A percentile compares a stretch with the other conserved stretches of the same genome.
Conservation (phyloP, 2,797 vertebrate genomes). For the Coluber constrictor region DNA sequence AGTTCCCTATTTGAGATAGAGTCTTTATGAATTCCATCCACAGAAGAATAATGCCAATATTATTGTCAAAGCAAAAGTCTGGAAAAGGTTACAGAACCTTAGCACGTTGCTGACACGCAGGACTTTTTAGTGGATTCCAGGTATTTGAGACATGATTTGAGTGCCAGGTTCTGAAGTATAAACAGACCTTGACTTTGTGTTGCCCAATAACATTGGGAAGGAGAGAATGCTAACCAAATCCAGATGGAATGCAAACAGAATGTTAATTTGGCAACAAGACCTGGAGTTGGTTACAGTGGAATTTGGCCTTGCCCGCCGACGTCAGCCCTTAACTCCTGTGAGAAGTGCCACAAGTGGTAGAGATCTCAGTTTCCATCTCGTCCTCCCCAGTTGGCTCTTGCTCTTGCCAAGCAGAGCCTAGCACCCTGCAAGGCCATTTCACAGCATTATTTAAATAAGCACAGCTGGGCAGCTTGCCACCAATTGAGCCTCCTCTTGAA, state of each 20-base stretch:
- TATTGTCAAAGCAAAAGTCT: constrained; percentile 2
- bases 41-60: constrained; percentile 14
- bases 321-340: constrained; percentile 3
- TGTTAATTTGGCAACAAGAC: constrained; percentile 28
- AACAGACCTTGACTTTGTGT: constrained; percentile 23
- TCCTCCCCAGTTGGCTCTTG: constrained; percentile 15
- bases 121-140: constrained; percentile 20
- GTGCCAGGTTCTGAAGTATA: constrained; percentile 20
- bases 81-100: constrained; percentile 14
- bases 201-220: constrained; percentile 14
- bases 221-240: constrained; percentile 22
- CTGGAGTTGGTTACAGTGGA: constrained; percentile 24
- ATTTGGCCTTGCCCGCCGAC: constrained; percentile 16
- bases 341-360: constrained; percentile 29
- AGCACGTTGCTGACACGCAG: constrained; percentile 4
- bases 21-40: not conserved
- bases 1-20: not conserved
- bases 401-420: constrained; percentile 13
- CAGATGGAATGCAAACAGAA: constrained; percentile 27
- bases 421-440: constrained; percentile 13
- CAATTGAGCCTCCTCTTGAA: constrained; percentile 34
- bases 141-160: constrained; percentile 17
- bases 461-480: constrained; percentile 30
- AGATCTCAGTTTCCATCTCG: constrained; percentile 26
- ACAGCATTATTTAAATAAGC: constrained; percentile 26